Conservation (phyloP, 2,797 vertebrate species). For the Leuciscus waleckii region DNA sequence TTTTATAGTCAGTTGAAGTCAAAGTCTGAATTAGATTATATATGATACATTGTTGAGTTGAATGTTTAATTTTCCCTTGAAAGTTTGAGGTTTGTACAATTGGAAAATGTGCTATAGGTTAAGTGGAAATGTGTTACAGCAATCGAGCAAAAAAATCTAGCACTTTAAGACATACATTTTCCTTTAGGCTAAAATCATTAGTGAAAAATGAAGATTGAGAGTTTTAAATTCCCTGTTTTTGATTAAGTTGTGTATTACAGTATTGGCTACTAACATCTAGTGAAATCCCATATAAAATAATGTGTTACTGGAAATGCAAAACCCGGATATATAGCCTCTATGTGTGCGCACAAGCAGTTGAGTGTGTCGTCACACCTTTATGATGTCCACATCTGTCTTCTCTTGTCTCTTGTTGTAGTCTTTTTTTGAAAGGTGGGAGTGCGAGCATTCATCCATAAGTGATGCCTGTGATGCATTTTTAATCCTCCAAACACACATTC, state of each 20-base stretch:
- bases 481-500: constrained; percentile 74
- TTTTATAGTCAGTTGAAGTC: not conserved
- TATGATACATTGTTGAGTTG: not conserved
- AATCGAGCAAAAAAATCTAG: not conserved
- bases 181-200: not conserved
- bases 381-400: constrained; percentile 9
- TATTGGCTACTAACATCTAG: not conserved
- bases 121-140: not conserved
- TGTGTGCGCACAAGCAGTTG: not conserved
- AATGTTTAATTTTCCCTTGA: not conserved
- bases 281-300: not conserved
- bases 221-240: too few relatives aligned
- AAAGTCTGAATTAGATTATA: not conserved
- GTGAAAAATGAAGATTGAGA: not conserved
- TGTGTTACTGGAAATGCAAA: not conserved
- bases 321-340: not conserved
- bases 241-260: not conserved
- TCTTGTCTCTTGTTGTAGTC: not conserved
- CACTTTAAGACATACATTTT: not conserved
- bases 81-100: not conserved
- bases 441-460: constrained; percentile 74
- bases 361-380: not conserved
- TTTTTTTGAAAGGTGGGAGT: constrained; percentile 49
- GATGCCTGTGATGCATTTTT: constrained; percentile 75
- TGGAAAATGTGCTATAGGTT: not conserved